Conservation (phyloP, 2,113 vertebrate species). For the Sorex fumeus region DNA sequence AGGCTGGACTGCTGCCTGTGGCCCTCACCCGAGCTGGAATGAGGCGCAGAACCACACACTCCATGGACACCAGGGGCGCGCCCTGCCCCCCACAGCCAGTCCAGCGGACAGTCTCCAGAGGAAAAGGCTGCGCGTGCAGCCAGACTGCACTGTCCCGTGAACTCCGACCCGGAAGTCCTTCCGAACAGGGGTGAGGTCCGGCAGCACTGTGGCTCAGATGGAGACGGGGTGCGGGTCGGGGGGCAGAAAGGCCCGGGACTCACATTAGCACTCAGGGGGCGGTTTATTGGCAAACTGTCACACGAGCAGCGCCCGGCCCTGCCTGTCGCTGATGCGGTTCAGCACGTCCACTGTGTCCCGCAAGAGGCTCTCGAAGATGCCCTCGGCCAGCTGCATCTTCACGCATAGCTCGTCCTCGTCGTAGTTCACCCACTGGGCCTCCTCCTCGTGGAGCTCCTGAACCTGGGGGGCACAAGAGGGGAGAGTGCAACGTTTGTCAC, state of each 20-base stretch:
- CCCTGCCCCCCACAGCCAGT: constrained; percentile 70
- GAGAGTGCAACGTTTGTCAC: neutral
- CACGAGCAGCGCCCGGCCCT: constrained; percentile 88
- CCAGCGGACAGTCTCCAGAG: too few species aligned
- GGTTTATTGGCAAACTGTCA: constrained; percentile 88
- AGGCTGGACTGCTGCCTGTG: constrained; percentile 65
- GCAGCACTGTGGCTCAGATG: constrained; percentile 72
- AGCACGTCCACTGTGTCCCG: constrained; percentile 95
- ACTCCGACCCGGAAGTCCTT: constrained; percentile 73
- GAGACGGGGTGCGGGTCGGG: constrained; percentile 72
- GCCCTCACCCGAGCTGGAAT: constrained; percentile 28
- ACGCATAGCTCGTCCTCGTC: constrained; percentile 98
- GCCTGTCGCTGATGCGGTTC: constrained; percentile 93
- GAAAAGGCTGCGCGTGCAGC: too few species aligned
- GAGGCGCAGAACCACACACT: constrained; percentile 65
- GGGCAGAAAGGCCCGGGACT: constrained; percentile 81
- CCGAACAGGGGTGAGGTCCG: constrained; percentile 66
- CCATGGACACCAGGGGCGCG: constrained; percentile 47
- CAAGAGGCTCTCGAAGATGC: constrained; percentile 97
- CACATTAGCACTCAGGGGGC: constrained; percentile 81
- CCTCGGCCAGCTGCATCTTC: constrained; percentile 98
- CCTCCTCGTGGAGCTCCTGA: constrained; percentile 98
- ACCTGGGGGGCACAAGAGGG: constrained; percentile 89
- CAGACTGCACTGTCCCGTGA: constrained; percentile 63
- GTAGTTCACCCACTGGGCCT: constrained; percentile 98